Evolutionary conservation across 2,888 invertebrate species (phyloP), one percentile per base, ranked within the genome.

Genomic region (Volucella inflata): DNA sequence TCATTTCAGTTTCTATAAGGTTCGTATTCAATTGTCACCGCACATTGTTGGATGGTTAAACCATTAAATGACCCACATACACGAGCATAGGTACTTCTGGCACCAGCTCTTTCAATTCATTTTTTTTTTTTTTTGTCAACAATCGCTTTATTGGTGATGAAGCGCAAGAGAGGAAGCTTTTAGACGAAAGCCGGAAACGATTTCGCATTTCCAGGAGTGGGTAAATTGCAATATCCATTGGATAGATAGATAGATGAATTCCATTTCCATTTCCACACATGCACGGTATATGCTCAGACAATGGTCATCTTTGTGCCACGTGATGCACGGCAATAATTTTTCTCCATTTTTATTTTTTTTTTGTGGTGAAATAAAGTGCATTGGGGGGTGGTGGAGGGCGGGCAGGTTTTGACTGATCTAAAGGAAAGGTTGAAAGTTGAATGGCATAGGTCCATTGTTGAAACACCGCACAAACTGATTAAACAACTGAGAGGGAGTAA

Each of bases 201-300:
- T 81, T 85, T 85, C 85, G 81, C 57, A 85, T 81, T 85, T 80
- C 71, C 85, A 85, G 76, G 85, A 85, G 81, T 81, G 77, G 85
- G 85, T 81, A 85, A 85, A 85, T 85, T 85, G 85, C 85, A 85
- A 85, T 81, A 85, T 77, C 85, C 81, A 85, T 85, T 72, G 85
- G 72, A 81, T 81, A 71, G 84, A 80, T 83, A 79, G 79, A 79
- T 72, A 72, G 81, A 81, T 81, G 72, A 75, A 84, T 68, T 72
- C 81, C 85, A 85, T 81, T 85, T 81, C 62, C 76, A 81, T 17
- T 60, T 10, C 40, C 57, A 57, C 16, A 53, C 16, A 30, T 11
- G 16, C 30, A 30, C 30, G 6, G 30, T 30, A 36, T 36, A 42
- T 40, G 48, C 10, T 48, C 21, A 17, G n/a, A 17, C 44, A 57